Evolutionary conservation across 1,140 invertebrate genomes (phyloP).

Genomic region (Pygmarrhopalites habei): DNA sequence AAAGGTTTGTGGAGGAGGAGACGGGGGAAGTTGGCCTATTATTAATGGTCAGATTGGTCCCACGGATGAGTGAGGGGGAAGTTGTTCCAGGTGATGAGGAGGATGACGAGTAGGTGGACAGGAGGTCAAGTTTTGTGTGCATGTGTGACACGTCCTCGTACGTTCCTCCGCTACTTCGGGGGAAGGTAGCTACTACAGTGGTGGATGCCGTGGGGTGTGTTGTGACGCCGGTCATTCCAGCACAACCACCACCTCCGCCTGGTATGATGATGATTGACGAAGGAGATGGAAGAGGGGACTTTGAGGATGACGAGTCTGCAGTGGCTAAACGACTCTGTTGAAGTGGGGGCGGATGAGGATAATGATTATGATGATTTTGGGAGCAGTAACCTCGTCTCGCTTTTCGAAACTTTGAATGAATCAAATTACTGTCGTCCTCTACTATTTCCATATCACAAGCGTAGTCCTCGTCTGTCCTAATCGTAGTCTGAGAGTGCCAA

Average conservation of each 20-base stretch:
- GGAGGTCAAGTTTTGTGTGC: slow-evolving; percentile 22
- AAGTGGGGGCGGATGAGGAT: not conserved
- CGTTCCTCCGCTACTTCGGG: not conserved
- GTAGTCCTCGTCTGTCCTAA: not conserved
- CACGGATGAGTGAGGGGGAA: slow-evolving; percentile 19
- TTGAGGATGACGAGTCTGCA: not conserved
- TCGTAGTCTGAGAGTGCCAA: too few species aligned
- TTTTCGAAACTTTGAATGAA: slow-evolving; percentile 38
- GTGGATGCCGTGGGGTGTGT: not conserved
- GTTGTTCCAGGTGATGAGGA: slow-evolving; percentile 13
- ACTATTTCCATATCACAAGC: slow-evolving; percentile 32
- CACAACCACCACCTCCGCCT: too few species aligned
- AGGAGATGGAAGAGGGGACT: not conserved
- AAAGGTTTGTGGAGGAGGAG: slow-evolving; percentile 10
- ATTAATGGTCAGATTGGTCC: slow-evolving; percentile 22
- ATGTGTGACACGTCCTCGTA: slow-evolving; percentile 21
- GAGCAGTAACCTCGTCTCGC: slow-evolving; percentile 27
- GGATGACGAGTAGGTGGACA: slow-evolving; percentile 12
- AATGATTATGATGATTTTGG: not conserved
- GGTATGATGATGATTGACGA: too few species aligned
- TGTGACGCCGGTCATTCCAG: not conserved
- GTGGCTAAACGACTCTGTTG: not conserved
- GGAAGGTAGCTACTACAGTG: not conserved
- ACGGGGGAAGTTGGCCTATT: slow-evolving; percentile 13
- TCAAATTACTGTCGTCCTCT: slow-evolving; percentile 31